Evolutionary conservation across 2,888 invertebrate species (phyloP), one percentile per base, ranked within the genome.

Genomic region (Malthinus seriepunctatus): DNA sequence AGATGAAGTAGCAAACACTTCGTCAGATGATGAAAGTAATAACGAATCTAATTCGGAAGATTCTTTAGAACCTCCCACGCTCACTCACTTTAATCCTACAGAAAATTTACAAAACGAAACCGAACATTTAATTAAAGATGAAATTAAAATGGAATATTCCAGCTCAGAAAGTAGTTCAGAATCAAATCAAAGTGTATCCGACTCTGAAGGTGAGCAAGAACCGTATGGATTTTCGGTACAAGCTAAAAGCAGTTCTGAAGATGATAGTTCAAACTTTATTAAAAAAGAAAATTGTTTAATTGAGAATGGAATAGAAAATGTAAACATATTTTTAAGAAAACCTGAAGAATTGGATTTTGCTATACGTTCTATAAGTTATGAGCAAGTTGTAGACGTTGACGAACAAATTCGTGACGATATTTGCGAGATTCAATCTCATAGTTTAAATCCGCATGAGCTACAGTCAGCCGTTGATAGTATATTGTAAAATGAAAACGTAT

Each of bases 401-500:
- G 66, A 62, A 31, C 66, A 66, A 23, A 53, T 67, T 10, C 65
- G 65, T 12, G 65, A 68, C 42, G 67, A 71, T 37, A 67, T 69
- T 33, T 69, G 72, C 51, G 73, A 74, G 15, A 59, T 75, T 56
- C 73, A 73, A 35, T 63, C 67, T 51, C 72, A 71, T 32, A 67
- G 67, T 60, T 65, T 75, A 37, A 78, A 78, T 57, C 76, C 76
- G 50, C 74, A 73, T 38, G 78, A 78, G 62, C 73, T 79, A n/a
- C 78, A 78, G 59, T 75, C 76, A 44, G 79, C 79, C 14, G 78
- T 79, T 32, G 78, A 77, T 57, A 78, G 78, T 63, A 79, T 79
- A 59, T 63, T 76, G 52, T 76, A 57, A 34, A 33, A 9, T 47
- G n/a, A 10, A 47, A 12, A 33, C 12, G 8, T 11, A 12, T 39